Percentiles rank a stretch among this genome's conserved stretches.
Evolutionary conservation across 2,797 vertebrate species (phyloP).

Genomic region (Pyrocephalus nanus): DNA sequence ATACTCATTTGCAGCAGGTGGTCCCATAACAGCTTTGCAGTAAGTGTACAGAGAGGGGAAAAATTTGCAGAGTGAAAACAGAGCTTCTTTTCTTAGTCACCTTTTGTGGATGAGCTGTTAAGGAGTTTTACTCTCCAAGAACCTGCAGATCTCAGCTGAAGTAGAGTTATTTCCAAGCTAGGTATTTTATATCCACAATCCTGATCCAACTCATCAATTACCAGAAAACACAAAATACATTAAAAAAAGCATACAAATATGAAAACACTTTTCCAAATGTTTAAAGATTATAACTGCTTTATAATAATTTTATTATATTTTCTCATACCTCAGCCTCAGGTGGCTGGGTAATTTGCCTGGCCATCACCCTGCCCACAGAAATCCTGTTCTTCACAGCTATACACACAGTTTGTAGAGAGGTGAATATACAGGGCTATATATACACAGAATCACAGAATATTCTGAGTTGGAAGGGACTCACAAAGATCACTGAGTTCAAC

Average conservation of each 20-base stretch:
- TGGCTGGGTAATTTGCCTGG: not conserved
- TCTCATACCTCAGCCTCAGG: not conserved
- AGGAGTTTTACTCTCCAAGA: not conserved
- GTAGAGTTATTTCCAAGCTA: not conserved
- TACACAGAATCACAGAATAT: not conserved
- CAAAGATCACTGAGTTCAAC: not conserved
- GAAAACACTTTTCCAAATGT: not conserved
- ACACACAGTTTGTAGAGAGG: not conserved
- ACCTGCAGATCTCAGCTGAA: not conserved
- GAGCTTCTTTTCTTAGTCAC: not conserved
- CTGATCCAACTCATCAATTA: not conserved
- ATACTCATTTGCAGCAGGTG: not conserved
- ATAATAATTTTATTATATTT: not conserved
- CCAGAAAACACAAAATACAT: not conserved
- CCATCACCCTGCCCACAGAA: not conserved
- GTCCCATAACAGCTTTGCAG: not conserved
- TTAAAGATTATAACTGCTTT: not conserved
- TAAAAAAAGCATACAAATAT: not conserved
- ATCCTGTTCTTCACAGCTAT: not conserved
- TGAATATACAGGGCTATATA: not conserved
- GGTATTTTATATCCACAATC: not conserved
- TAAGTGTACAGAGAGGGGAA: not conserved
- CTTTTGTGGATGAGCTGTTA: not conserved
- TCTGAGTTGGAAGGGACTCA: not conserved
- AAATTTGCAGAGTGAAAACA: not conserved